A percentile compares a stretch with the other conserved stretches of the same genome.
Conservation (phyloP, 30 jellyfish, hydroid and myxozoan species). For the Hydractinia symbiolongicarpus region DNA sequence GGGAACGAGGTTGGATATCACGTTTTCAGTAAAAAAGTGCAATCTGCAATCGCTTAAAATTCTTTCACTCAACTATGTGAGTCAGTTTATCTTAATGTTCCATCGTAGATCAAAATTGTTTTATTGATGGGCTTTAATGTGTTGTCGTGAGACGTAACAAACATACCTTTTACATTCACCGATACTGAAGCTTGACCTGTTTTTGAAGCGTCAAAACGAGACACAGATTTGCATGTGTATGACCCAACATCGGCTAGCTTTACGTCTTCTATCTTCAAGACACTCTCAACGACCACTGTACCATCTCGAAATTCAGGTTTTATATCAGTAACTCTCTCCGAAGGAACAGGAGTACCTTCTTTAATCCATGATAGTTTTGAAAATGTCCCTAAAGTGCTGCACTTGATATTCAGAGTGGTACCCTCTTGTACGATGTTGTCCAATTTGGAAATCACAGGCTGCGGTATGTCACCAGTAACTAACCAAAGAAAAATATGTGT, state of each 20-base stretch:
- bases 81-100: too few relatives aligned
- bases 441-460: neutral
- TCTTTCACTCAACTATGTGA: too few relatives aligned
- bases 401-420: neutral
- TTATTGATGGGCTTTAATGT: too few relatives aligned
- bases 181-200: conserved; percentile 1
- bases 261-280: conserved; percentile 22
- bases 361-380: conserved; percentile 31
- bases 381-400: conserved; percentile 17
- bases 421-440: conserved; percentile 15
- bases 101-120: too few relatives aligned
- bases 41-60: too few relatives aligned
- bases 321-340: neutral
- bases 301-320: conserved; percentile 28
- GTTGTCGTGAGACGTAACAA: neutral
- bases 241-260: conserved; percentile 16
- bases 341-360: neutral
- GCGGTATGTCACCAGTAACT: conserved; percentile 28
- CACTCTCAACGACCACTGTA: conserved; percentile 19
- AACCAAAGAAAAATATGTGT: neutral
- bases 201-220: conserved; percentile 28
- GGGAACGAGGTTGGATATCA: too few relatives aligned
- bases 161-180: conserved; percentile 19
- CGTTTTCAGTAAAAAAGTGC: too few relatives aligned
- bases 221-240: conserved; percentile 19